These are phyloP conservation scores for Lucilia cuprina DNA, from an alignment of 1,140 invertebrate species.

Conservation along the genomic window DNA sequence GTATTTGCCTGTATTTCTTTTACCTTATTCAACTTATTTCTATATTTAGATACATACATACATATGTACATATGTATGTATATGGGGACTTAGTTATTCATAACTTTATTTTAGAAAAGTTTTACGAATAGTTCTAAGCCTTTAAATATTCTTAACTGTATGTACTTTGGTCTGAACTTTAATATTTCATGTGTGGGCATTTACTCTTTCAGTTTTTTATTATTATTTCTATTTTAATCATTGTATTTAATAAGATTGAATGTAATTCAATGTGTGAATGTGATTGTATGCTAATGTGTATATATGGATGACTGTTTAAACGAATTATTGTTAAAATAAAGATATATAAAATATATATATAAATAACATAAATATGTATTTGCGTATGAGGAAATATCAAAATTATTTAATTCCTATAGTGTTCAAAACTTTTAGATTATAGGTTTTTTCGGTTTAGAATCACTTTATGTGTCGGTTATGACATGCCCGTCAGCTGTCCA, in stretches of 20 bases:
- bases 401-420: too few species aligned
- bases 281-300: neutral
- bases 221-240: neutral
- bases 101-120: neutral
- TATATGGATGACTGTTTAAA: neutral
- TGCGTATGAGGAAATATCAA: too few species aligned
- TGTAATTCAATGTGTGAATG: neutral
- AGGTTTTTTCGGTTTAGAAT: too few species aligned
- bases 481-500: too few species aligned
- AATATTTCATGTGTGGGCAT: neutral
- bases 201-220: neutral
- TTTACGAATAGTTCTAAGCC: neutral
- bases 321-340: neutral
- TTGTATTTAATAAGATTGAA: too few species aligned
- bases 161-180: neutral
- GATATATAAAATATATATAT: too few species aligned
- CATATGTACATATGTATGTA: neutral
- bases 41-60: neutral
- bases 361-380: too few species aligned
- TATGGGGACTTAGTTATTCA: too few species aligned
- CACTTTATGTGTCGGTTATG: too few species aligned
- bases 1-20: neutral
- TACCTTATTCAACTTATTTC: neutral
- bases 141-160: neutral
- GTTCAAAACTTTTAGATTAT: too few species aligned